phyloP scores from a whole-genome alignment of 2,888 invertebrate genomes.

The Orthonychiurus folsomi region DNA sequence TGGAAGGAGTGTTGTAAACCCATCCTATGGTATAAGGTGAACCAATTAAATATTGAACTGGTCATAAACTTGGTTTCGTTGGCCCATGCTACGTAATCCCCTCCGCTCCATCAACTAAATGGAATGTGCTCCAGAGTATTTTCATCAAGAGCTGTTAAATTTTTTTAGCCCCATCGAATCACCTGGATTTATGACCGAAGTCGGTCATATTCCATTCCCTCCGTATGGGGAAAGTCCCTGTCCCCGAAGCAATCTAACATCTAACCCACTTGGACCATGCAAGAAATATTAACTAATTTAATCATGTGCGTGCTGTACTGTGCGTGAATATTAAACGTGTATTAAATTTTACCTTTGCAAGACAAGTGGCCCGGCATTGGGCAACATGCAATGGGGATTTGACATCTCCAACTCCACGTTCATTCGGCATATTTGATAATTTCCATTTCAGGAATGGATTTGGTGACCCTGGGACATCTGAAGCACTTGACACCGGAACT shows the following conservation, averaged over 20 bases:
- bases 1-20: not conserved
- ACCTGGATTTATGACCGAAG: not conserved
- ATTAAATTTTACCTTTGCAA: not conserved
- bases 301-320: not conserved
- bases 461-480: not conserved
- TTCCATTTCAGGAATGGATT: not conserved
- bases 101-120: not conserved
- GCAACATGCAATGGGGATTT: not conserved
- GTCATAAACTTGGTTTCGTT: not conserved
- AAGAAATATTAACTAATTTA: conserved; percentile 1
- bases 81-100: not conserved
- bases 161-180: not conserved
- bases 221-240: too few species aligned
- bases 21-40: not conserved
- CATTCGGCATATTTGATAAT: not conserved
- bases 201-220: too few species aligned
- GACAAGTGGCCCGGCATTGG: not conserved
- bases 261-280: too few species aligned
- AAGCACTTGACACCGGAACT: not conserved
- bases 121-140: too few species aligned
- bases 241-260: too few species aligned
- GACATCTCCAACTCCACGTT: not conserved
- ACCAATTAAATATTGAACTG: conserved; percentile 1
- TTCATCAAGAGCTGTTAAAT: not conserved
- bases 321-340: not conserved